Conservation (phyloP, 2,888 invertebrate genomes). For the Thalpophila matura region DNA sequence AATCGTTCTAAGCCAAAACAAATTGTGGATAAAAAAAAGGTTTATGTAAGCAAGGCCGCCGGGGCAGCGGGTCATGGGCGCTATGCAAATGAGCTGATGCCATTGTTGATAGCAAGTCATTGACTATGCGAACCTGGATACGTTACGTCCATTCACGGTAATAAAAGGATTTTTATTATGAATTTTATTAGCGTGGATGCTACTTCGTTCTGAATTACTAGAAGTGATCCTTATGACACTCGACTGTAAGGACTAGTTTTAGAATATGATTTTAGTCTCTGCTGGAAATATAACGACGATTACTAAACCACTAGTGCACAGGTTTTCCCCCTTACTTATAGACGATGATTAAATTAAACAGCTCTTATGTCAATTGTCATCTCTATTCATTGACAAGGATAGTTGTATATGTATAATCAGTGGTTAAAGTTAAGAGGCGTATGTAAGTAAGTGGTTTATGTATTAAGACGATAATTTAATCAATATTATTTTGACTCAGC, state of each 20-base stretch:
- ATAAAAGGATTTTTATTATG: constrained; percentile 52
- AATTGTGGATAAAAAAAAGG: constrained; percentile 68
- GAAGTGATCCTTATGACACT: neutral
- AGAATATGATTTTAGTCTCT: neutral
- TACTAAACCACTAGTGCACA: too few species aligned
- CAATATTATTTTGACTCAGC: neutral
- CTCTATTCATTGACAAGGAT: too few species aligned
- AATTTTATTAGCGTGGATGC: constrained; percentile 20
- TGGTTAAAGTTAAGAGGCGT: too few species aligned
- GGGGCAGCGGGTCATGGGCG: constrained; percentile 84
- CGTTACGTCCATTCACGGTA: constrained; percentile 44
- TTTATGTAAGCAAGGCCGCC: constrained; percentile 75
- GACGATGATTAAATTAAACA: too few species aligned
- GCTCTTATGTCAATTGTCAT: too few species aligned
- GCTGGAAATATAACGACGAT: neutral
- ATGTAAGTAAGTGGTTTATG: too few species aligned
- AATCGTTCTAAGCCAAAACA: constrained; percentile 57
- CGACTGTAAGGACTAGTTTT: constrained; percentile 9
- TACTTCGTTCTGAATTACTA: constrained; percentile 12
- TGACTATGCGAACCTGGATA: constrained; percentile 65
- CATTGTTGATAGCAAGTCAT: constrained; percentile 76
- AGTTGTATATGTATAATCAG: too few species aligned
- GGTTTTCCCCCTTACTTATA: too few species aligned
- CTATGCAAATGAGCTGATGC: constrained; percentile 83
- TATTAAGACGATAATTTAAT: neutral